phyloP scores from a whole-genome alignment of 2,797 vertebrate genomes.

The Loris lydekkerianus region DNA sequence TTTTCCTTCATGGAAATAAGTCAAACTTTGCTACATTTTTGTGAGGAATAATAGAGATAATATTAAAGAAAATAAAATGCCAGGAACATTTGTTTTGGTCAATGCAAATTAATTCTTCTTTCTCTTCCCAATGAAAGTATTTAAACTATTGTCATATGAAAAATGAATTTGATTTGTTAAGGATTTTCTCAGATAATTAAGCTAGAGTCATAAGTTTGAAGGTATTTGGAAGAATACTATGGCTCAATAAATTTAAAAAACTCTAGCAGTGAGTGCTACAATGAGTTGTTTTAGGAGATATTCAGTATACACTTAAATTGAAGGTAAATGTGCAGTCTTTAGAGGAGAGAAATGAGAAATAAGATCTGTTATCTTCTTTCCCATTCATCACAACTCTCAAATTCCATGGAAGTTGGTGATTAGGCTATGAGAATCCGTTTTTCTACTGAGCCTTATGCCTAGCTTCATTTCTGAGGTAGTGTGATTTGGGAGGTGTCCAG shows the following conservation, averaged over 20 bases:
- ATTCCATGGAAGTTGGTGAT: background rate
- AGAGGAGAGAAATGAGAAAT: background rate
- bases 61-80: background rate
- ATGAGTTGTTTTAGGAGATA: background rate
- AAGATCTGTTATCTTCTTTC: background rate
- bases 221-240: background rate
- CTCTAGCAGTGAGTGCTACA: background rate
- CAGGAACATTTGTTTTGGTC: background rate
- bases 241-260: background rate
- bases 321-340: background rate
- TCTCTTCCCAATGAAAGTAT: background rate
- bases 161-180: background rate
- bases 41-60: background rate
- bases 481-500: background rate
- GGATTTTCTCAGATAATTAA: background rate
- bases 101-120: background rate
- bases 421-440: background rate
- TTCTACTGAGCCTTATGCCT: background rate
- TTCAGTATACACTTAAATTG: background rate
- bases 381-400: background rate
- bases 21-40: background rate
- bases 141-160: background rate
- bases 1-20: background rate
- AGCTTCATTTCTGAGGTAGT: background rate
- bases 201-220: background rate